Conservation (phyloP, 2,113 vertebrate genomes). For the Gymnarchus niloticus region DNA sequence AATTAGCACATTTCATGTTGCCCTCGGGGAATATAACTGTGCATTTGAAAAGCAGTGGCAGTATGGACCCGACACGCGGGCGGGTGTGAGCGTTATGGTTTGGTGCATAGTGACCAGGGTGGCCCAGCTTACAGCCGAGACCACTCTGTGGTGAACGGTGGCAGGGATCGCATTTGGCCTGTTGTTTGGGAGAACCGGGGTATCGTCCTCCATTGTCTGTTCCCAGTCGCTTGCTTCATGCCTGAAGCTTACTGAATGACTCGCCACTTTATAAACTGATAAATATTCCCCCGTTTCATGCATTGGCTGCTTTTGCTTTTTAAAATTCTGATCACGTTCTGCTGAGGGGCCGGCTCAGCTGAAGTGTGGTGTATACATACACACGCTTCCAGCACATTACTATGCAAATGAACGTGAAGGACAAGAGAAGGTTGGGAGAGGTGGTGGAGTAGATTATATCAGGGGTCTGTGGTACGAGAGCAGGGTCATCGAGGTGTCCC, state of each 20-base stretch:
- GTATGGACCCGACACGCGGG: background rate
- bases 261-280: background rate
- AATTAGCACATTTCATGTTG: background rate
- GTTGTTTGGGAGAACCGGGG: too few relatives aligned
- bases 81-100: background rate
- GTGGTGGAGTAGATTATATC: background rate
- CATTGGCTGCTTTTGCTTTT: background rate
- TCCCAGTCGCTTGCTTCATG: too few relatives aligned
- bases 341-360: background rate
- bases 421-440: constrained; percentile 7
- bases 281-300: background rate
- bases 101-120: too few relatives aligned
- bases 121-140: too few relatives aligned
- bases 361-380: background rate
- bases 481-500: background rate
- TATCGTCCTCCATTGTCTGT: too few relatives aligned
- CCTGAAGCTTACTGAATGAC: too few relatives aligned
- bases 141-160: too few relatives aligned
- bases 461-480: background rate
- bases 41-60: background rate
- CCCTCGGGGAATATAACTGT: background rate
- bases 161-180: too few relatives aligned
- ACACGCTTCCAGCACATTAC: background rate
- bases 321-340: background rate
- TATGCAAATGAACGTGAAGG: constrained; percentile 20